phyloP scores from a whole-genome alignment of 2,797 vertebrate genomes.

The Acanthornis magna region DNA sequence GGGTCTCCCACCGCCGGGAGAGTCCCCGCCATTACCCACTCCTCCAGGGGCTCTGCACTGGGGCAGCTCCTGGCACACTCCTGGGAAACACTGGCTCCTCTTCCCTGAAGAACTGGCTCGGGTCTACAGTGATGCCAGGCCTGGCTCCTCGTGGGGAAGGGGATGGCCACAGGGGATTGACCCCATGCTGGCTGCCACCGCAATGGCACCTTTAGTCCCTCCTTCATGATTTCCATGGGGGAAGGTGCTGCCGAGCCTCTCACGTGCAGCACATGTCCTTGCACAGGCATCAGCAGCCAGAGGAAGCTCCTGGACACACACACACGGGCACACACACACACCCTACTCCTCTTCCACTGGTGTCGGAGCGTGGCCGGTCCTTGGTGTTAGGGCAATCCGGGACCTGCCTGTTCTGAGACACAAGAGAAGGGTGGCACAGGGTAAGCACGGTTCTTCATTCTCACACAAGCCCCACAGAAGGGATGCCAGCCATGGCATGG shows the following conservation, averaged over 20 bases:
- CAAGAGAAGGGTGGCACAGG: neutral
- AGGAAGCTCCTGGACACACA: conserved; percentile 45
- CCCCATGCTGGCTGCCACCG: neutral
- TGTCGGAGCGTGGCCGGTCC: neutral
- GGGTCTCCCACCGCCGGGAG: neutral
- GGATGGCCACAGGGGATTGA: neutral
- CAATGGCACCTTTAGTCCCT: neutral
- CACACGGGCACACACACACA: conserved; percentile 44
- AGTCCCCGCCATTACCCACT: accelerated
- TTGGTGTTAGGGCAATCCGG: conserved; percentile 31
- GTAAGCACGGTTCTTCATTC: neutral
- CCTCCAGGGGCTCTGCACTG: neutral
- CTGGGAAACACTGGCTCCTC: neutral
- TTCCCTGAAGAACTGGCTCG: neutral
- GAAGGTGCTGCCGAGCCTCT: neutral
- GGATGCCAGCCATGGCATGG: neutral
- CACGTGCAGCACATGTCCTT: neutral
- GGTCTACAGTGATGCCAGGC: neutral
- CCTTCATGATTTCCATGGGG: neutral
- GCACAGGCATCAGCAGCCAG: neutral
- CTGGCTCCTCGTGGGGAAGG: neutral
- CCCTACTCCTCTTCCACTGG: neutral
- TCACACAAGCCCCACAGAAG: neutral
- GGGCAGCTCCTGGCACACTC: neutral
- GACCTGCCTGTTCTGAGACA: conserved; percentile 69